Evolutionary conservation across 1,140 invertebrate species (phyloP).

Genomic region (Reticulitermes speratus): DNA sequence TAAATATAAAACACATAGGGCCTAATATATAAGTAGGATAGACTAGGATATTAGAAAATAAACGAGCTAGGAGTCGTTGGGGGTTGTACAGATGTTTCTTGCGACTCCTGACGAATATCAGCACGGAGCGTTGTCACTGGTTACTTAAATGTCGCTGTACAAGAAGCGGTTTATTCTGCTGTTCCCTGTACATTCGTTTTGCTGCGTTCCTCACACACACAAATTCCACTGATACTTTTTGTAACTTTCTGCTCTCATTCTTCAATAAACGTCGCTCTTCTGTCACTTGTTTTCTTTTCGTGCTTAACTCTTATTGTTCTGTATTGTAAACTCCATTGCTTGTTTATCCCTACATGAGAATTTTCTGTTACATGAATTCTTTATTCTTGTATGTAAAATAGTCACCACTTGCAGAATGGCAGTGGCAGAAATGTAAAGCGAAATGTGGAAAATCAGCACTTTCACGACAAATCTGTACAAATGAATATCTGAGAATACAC

Average conservation of each 20-base stretch:
- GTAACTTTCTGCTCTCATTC: not conserved
- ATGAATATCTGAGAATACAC: too few species aligned
- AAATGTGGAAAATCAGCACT: not conserved
- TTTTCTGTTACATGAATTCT: not conserved
- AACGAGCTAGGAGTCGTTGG: too few species aligned
- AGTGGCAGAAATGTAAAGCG: not conserved
- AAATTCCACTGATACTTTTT: not conserved
- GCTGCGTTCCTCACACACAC: not conserved
- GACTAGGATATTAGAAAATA: too few species aligned
- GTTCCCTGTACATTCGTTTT: not conserved
- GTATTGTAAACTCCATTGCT: not conserved
- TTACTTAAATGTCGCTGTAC: not conserved
- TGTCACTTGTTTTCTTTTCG: not conserved
- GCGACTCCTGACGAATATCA: too few species aligned
- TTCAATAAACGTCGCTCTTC: not conserved
- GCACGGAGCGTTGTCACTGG: not conserved
- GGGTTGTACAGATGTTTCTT: too few species aligned
- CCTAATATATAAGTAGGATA: too few species aligned
- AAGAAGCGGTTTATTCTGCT: not conserved
- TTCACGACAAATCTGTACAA: too few species aligned
- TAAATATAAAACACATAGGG: too few species aligned
- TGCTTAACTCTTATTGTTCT: not conserved
- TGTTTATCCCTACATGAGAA: not conserved
- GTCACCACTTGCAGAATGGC: not conserved
- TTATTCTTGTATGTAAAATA: not conserved